These are phyloP conservation scores for Butorides virescens DNA, from an alignment of 2,113 vertebrate species.

Conservation along the genomic window DNA sequence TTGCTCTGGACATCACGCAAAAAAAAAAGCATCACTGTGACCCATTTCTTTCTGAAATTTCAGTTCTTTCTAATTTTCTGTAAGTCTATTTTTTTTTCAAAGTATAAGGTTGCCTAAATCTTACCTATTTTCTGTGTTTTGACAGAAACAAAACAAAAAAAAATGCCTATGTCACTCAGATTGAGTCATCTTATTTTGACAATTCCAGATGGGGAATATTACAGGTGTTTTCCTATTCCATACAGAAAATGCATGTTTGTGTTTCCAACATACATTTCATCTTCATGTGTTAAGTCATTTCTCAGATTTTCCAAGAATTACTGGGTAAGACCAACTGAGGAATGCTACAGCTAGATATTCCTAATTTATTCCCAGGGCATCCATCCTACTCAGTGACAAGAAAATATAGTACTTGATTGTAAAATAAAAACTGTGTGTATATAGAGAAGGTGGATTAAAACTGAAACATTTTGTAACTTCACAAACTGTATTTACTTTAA, in stretches of 20 bases:
- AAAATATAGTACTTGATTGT: background rate
- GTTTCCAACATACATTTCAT: background rate
- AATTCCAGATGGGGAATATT: background rate
- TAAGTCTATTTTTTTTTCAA: background rate
- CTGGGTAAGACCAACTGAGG: background rate
- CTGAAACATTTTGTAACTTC: background rate
- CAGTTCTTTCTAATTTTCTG: background rate
- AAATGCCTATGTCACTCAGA: background rate
- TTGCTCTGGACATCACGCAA: background rate
- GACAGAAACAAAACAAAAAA: background rate
- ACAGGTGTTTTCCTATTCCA: background rate
- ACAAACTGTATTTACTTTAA: background rate
- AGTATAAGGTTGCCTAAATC: background rate
- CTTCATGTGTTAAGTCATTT: background rate
- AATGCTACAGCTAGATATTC: background rate
- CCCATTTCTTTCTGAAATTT: background rate
- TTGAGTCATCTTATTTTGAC: background rate
- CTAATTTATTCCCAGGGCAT: background rate
- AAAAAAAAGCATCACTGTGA: background rate
- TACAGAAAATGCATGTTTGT: background rate
- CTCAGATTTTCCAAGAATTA: background rate
- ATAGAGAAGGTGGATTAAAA: background rate
- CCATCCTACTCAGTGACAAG: background rate
- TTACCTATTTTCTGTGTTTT: background rate
- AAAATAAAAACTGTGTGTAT: background rate